Percentiles rank a stretch among this genome's conserved stretches.
Evolutionary conservation across 2,113 vertebrate species (phyloP).

Genomic region (Ceyx margarethae): DNA sequence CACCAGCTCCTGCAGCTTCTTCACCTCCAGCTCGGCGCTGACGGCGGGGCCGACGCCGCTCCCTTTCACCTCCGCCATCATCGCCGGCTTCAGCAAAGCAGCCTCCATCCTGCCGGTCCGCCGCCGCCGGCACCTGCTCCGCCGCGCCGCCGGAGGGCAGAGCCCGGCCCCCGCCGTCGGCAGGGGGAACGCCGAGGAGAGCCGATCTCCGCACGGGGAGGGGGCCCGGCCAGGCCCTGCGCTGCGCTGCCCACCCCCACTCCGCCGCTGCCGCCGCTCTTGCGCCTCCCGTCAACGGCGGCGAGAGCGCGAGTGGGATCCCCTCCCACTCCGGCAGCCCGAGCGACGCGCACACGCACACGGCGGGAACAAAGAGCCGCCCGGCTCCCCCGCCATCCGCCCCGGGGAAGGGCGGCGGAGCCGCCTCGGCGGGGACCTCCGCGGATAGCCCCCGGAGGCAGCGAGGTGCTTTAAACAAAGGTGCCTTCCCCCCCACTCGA

Average conservation of each 20-base stretch:
- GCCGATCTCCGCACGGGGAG: not conserved
- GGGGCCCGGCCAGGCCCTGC: not conserved
- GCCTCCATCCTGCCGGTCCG: conserved; percentile 67
- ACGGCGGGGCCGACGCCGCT: conserved; percentile 74
- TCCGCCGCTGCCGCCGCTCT: not conserved
- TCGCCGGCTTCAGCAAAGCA: conserved; percentile 72
- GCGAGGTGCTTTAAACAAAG: not conserved
- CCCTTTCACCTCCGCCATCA: conserved; percentile 80
- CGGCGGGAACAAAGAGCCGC: conserved; percentile 78
- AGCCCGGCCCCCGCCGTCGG: not conserved
- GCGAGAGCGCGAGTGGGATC: conserved; percentile 44
- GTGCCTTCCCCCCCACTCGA: not conserved
- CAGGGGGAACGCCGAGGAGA: not conserved
- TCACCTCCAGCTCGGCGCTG: conserved; percentile 92
- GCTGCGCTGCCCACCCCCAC: not conserved
- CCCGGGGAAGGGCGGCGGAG: not conserved
- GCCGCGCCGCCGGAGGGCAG: not conserved
- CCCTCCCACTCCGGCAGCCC: conserved; percentile 71
- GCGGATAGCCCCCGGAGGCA: not conserved
- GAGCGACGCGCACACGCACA: conserved; percentile 35
- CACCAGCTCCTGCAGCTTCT: conserved; percentile 94
- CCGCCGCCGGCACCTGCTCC: not conserved
- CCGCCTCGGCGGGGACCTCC: not conserved
- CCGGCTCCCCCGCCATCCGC: not conserved
- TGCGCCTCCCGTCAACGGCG: conserved; percentile 22